Evolutionary conservation across 2,113 vertebrate species (phyloP).

Genomic region (Corythornis madagascariensis): DNA sequence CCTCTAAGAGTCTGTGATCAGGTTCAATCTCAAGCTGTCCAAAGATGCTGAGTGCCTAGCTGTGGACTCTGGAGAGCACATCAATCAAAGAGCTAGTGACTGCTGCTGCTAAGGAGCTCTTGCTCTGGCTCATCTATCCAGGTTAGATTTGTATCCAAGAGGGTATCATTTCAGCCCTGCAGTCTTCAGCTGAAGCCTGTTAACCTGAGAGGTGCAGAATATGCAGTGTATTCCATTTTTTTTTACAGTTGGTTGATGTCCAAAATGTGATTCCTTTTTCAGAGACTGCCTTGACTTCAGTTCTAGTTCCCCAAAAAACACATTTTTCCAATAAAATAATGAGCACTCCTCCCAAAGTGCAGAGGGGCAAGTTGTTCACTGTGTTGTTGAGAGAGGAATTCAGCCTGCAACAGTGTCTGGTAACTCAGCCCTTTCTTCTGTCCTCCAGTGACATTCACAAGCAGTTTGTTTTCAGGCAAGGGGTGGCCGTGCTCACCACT

Average conservation of each 20-base stretch:
- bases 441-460: conserved; percentile 43
- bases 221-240: not conserved
- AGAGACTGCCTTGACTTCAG: conserved; percentile 14
- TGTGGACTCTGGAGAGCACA: not conserved
- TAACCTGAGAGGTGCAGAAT: not conserved
- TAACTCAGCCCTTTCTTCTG: conserved; percentile 34
- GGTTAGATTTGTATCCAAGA: not conserved
- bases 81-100: not conserved
- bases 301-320: conserved; percentile 31
- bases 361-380: conserved; percentile 36
- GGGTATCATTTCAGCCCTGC: not conserved
- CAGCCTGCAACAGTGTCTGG: not conserved
- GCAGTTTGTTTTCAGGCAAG: not conserved
- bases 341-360: conserved; percentile 33
- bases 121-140: not conserved
- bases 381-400: conserved; percentile 57
- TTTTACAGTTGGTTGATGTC: not conserved
- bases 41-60: not conserved
- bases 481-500: not conserved
- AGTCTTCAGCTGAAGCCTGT: not conserved
- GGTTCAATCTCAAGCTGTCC: not conserved
- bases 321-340: conserved; percentile 56
- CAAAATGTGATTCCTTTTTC: conserved; percentile 28
- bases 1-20: not conserved
- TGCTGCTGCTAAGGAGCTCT: not conserved